phyloP scores from a whole-genome alignment of 2,113 vertebrate species.

The Atrichornis clamosus region DNA sequence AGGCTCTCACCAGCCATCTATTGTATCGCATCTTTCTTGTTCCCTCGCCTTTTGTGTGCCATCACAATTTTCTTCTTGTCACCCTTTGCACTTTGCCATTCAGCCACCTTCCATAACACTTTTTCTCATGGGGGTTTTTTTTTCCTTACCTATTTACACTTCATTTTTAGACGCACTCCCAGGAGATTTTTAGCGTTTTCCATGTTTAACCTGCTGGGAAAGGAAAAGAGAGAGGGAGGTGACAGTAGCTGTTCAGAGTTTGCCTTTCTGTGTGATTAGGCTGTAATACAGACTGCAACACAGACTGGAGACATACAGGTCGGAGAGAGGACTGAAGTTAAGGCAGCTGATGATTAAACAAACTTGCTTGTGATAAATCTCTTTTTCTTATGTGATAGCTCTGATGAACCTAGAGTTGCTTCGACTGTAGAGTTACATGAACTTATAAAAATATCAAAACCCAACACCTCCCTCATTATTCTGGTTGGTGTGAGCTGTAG shows the following conservation, averaged over 20 bases:
- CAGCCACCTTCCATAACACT: not conserved
- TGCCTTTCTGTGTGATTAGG: not conserved
- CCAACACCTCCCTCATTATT: slow-evolving; percentile 29
- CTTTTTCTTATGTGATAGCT: not conserved
- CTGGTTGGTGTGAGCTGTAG: slow-evolving; percentile 31
- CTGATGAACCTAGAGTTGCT: slow-evolving; percentile 7
- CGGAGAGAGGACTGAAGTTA: not conserved
- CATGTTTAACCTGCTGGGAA: slow-evolving; percentile 13
- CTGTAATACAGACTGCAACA: not conserved
- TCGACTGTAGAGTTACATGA: not conserved
- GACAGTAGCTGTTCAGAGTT: not conserved
- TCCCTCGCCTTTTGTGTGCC: slow-evolving; percentile 46
- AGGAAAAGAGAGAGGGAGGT: slow-evolving; percentile 23
- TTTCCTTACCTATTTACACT: slow-evolving; percentile 31
- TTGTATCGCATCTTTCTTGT: slow-evolving; percentile 57
- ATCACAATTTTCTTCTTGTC: slow-evolving; percentile 60
- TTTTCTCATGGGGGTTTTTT: slow-evolving; percentile 7
- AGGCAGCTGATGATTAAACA: not conserved
- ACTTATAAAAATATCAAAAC: slow-evolving; percentile 33
- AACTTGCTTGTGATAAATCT: not conserved
- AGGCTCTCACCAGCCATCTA: slow-evolving; percentile 63
- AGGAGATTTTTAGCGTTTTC: slow-evolving; percentile 35
- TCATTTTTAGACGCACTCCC: slow-evolving; percentile 34
- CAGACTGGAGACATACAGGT: not conserved
- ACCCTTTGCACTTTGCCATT: slow-evolving; percentile 44